These are phyloP conservation scores for Pantala flavescens DNA, from an alignment of 1,140 invertebrate genomes.

Conservation along the genomic window DNA sequence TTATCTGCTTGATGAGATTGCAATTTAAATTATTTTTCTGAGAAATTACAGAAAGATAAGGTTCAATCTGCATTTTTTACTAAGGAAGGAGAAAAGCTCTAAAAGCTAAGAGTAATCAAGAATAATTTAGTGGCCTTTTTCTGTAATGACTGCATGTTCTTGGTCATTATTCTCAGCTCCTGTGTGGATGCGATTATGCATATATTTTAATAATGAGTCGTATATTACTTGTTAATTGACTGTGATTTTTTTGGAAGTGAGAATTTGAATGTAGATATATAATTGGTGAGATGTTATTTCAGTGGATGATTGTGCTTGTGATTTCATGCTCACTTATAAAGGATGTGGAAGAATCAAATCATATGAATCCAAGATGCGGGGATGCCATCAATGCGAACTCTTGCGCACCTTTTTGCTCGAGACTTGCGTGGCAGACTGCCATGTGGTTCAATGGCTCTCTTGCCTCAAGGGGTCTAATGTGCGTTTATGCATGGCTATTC, in stretches of 20 bases:
- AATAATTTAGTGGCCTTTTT: neutral
- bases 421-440: neutral
- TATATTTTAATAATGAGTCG: slow-evolving; percentile 3
- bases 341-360: slow-evolving; percentile 5
- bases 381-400: neutral
- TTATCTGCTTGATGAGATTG: neutral
- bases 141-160: slow-evolving; percentile 5
- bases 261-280: neutral
- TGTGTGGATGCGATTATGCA: neutral
- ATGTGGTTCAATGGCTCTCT: slow-evolving; percentile 5
- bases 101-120: neutral
- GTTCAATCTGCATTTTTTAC: neutral
- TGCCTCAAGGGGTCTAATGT: neutral
- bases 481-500: slow-evolving; percentile 1
- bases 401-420: neutral
- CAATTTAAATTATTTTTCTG: neutral
- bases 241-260: slow-evolving; percentile 3
- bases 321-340: neutral
- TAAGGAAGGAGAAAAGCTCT: neutral
- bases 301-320: neutral
- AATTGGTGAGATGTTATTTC: neutral
- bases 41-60: neutral
- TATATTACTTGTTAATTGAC: neutral
- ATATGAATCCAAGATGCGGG: neutral
- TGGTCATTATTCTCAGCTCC: neutral